Evolutionary conservation across 2,797 vertebrate genomes (phyloP).

Genomic region (Chrysocyon brachyurus): DNA sequence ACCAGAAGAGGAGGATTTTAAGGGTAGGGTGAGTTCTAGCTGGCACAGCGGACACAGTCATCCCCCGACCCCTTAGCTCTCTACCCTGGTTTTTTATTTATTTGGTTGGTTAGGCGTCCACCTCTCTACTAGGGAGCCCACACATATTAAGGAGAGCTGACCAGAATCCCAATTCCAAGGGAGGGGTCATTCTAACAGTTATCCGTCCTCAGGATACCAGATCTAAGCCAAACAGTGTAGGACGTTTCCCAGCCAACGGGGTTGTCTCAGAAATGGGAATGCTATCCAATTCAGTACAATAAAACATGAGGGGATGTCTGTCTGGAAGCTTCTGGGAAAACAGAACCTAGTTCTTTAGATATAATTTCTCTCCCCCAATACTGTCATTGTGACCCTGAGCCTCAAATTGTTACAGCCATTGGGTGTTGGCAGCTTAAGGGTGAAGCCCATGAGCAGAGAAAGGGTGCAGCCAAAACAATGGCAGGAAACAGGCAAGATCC

Average conservation of each 20-base stretch:
- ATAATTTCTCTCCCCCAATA: neutral
- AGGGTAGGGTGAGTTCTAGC: neutral
- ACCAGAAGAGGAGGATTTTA: neutral
- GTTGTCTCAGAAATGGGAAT: conserved; percentile 25
- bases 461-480: neutral
- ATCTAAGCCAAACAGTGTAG: neutral
- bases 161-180: neutral
- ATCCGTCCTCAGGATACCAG: neutral
- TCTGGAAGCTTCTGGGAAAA: conserved; percentile 14
- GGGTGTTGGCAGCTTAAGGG: neutral
- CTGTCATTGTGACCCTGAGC: neutral
- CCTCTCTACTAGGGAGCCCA: neutral
- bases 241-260: neutral
- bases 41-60: neutral
- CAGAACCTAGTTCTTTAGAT: neutral
- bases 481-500: neutral
- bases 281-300: neutral
- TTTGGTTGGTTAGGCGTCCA: neutral
- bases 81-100: neutral
- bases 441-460: neutral
- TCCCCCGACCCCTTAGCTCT: neutral
- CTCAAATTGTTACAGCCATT: neutral
- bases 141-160: neutral
- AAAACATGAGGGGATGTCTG: neutral
- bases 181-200: neutral